Conservation (phyloP, 2,113 vertebrate species). For the Benitochromis conjunctus region DNA sequence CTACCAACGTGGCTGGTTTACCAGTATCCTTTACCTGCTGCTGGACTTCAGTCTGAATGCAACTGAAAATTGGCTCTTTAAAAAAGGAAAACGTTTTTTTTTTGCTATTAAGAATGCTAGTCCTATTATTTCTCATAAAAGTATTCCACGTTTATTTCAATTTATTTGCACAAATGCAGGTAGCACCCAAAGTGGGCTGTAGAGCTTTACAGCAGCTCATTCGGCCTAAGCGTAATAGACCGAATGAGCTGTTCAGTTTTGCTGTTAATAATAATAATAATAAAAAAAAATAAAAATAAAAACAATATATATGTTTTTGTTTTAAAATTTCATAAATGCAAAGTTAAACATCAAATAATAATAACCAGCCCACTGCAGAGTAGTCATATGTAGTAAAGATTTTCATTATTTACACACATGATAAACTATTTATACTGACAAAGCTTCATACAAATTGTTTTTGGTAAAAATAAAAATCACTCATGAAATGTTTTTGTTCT, state of each 20-base stretch:
- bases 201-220: background rate
- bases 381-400: background rate
- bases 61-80: background rate
- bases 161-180: background rate
- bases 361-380: background rate
- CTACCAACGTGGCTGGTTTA: background rate
- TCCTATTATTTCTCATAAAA: background rate
- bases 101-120: background rate
- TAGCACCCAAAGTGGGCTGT: background rate
- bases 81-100: background rate
- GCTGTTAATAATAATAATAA: background rate
- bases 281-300: no score
- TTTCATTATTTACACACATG: rapidly evolving
- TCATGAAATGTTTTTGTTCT: background rate
- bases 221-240: no score
- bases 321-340: background rate
- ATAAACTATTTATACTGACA: background rate
- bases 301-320: background rate
- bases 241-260: background rate
- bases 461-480: background rate
- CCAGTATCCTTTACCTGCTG: background rate
- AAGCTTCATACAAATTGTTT: rapidly evolving
- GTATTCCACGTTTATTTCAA: background rate
- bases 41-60: background rate
- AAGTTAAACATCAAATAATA: background rate